phyloP scores from a whole-genome alignment of 2,113 vertebrate genomes.

The Solea senegalensis region DNA sequence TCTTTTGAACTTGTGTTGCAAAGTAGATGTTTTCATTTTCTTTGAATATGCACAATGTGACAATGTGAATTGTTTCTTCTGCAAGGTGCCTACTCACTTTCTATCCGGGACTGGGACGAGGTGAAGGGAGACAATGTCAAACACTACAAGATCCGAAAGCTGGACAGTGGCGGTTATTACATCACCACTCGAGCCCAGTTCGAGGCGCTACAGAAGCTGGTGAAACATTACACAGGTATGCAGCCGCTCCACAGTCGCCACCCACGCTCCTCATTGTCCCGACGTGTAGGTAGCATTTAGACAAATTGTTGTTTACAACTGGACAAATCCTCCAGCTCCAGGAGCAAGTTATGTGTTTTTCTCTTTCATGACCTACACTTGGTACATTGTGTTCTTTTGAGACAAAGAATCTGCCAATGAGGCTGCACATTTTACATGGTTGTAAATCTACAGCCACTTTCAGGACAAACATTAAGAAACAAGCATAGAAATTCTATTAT shows the following conservation, averaged over 20 bases:
- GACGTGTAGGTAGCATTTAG: constrained; percentile 13
- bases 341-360: neutral
- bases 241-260: neutral
- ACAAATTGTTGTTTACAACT: constrained; percentile 49
- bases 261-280: neutral
- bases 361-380: no score
- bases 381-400: no score
- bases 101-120: constrained; percentile 98
- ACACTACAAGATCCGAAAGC: constrained; percentile 99
- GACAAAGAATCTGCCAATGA: no score
- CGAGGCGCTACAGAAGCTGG: constrained; percentile 94
- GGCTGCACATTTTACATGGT: no score
- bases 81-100: constrained; percentile 95
- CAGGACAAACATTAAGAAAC: no score
- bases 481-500: no score
- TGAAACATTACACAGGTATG: constrained; percentile 97
- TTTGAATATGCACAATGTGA: no score
- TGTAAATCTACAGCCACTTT: no score
- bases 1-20: no score
- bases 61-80: neutral
- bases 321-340: neutral
- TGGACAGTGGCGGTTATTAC: constrained; percentile 97
- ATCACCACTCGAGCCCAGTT: constrained; percentile 98
- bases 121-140: constrained; percentile 97
- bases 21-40: no score